Evolutionary conservation across 2,888 invertebrate species (phyloP), one percentile per base, ranked within the genome.

Genomic region (Diplazon laetatorius): DNA sequence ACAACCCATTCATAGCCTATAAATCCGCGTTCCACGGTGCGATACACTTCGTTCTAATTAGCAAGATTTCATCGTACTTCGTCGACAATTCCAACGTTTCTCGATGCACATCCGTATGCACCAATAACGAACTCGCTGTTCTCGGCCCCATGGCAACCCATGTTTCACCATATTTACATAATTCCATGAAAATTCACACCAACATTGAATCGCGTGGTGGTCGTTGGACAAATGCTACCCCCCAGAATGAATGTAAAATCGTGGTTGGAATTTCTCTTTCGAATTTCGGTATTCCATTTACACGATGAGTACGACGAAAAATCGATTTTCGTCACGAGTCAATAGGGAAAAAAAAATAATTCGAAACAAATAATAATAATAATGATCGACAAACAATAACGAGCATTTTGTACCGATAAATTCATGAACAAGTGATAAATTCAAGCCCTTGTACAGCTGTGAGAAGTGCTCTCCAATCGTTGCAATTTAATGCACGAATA

Each of bases 31-130:
- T 18, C 30, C 25, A 30, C 9, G 37, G 14, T 9, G 39, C 35
- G 10, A 59, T 35, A 18, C 39, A 48, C 63, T 60, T 59, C 42
- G 30, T 52, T 60, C 22, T 20, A 52, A 76, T 76, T 60, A 66
- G n/a, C 70, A 50, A 65, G 50, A 71, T 65, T 71, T 59, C 16
- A 10, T 16, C 50, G 16, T 25, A 12, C 44, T 30, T 20, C 37
- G 65, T 71, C 42, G 44, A 60, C 59, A 60, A 48, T 50, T 30
- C 48, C 20, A 14, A 42, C 30, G 18, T 52, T 1, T 14, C 25
- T 14, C 52, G 14, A 25, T 14, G 52, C 52, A 22, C 14, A 52
- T n/a, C n/a, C n/a, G 25, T 14, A 30, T 5, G 44, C n/a, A 3
- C 20, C 50, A 44, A 50, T 50, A 57, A 71, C 59, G 30, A 65